Evolutionary conservation across 2,888 invertebrate genomes (phyloP), one percentile per base, ranked within the genome.

Genomic region (Apodemia zela): DNA sequence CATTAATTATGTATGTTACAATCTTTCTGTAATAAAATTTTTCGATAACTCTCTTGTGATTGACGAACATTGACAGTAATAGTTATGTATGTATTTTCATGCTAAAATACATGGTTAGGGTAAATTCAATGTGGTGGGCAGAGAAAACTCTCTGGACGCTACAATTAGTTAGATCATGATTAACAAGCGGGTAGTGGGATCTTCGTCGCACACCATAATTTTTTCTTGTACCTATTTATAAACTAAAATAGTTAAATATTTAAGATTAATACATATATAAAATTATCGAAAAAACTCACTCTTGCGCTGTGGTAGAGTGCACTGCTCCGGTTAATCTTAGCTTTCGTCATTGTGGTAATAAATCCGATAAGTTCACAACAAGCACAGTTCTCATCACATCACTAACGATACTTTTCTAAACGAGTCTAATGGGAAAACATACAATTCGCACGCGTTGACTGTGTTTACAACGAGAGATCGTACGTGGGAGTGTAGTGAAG

Each of bases 261-360:
- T 15, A 42, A 42, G n/a, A 10, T 33, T 33, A 1, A 33, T 10
- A 33, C 3, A 33, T 10, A 33, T 10, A 33, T 33, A 7, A 54
- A 51, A 25, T 25, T 13, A 21, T 54, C 21, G 21, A 54, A 54
- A 25, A 21, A 13, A 76, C 89, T 91, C 81, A 96, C 96, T 95
- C 95, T 95, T 63, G 95, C 94, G 77, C 95, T 94, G 86, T 96
- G 95, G 83, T 94, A 95, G 66, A 96, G 92, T 71, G 96, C 95
- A 78, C 92, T 93, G 68, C 90, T 92, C 76, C 91, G 80, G 64
- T 89, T 92, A 72, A 82, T 80, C 80, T 93, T 94, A 66, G 93
- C 92, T 82, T 94, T 94, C 73, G 93, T 93, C 93, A 93, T 93
- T 69, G 71, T 80, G 69, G 64, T 70, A 70, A 65, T 63, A 66